A percentile compares a stretch with the other conserved stretches of the same genome.
phyloP scores from a whole-genome alignment of 2,797 vertebrate species.

The Hirundo rustica region DNA sequence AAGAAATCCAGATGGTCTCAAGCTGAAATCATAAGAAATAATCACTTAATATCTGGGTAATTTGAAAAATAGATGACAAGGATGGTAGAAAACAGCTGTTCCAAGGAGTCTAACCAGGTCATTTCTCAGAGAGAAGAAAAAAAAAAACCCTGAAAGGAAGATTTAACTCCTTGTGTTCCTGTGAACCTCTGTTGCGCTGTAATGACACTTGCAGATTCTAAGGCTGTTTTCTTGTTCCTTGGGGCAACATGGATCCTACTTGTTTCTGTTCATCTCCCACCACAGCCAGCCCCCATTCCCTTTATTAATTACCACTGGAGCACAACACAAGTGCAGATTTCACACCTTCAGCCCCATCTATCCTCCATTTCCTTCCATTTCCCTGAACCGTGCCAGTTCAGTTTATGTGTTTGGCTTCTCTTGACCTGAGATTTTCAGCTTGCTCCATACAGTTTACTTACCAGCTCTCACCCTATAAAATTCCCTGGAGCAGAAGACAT shows the following conservation, averaged over 20 bases:
- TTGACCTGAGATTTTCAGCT: background rate
- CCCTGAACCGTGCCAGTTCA: background rate
- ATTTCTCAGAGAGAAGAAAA: slow-evolving; percentile 41
- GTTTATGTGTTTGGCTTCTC: background rate
- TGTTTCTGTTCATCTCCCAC: background rate
- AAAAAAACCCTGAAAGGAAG: slow-evolving; percentile 28
- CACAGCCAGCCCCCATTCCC: background rate
- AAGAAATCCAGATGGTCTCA: slow-evolving; percentile 74
- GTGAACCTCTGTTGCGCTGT: background rate
- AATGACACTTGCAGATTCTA: background rate
- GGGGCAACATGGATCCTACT: background rate
- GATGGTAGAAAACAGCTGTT: slow-evolving; percentile 86
- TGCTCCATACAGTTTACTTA: background rate
- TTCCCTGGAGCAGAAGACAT: background rate
- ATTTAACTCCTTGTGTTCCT: slow-evolving; percentile 23
- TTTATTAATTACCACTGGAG: background rate
- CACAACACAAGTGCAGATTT: background rate
- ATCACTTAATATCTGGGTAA: slow-evolving; percentile 88
- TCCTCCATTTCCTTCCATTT: background rate
- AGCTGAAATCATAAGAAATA: slow-evolving; percentile 84
- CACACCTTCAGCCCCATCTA: background rate
- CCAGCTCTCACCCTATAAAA: background rate
- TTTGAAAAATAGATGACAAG: slow-evolving; percentile 88
- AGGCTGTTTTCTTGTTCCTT: background rate
- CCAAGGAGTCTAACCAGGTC: slow-evolving; percentile 48